Conservation (phyloP, 30 jellyfish, hydroid and myxozoan species). For the Nemopilema nomurai region DNA sequence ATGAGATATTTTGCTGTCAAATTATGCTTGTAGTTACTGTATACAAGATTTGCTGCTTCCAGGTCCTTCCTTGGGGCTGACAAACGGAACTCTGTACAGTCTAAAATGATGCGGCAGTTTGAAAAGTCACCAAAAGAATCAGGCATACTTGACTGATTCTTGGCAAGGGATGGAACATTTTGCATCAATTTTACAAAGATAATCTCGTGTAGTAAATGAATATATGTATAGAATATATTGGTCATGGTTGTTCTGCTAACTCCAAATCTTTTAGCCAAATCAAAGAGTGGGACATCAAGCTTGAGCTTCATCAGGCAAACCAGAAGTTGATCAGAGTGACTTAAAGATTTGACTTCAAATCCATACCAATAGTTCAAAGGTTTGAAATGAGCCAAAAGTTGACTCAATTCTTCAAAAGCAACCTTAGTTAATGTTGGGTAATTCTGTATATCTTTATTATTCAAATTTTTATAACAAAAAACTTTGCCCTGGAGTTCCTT, state of each 20-base stretch:
- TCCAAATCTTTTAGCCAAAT: constrained; percentile 1
- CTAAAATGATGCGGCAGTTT: constrained; percentile 2
- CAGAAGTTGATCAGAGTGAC: constrained; percentile 1
- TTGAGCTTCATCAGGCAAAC: constrained; percentile 22
- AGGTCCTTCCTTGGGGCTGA: constrained; percentile 4
- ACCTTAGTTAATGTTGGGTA: background rate
- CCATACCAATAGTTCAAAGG: constrained; percentile 12
- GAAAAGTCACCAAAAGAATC: background rate
- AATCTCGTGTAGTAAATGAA: background rate
- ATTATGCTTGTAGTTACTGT: constrained; percentile 24
- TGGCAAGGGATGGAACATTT: background rate
- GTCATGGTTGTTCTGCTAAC: background rate
- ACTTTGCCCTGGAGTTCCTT: background rate
- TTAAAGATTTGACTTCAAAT: background rate
- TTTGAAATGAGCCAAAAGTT: background rate
- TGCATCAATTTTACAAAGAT: background rate
- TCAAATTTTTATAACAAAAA: background rate
- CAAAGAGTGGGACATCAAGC: constrained; percentile 10
- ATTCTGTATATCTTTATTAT: background rate
- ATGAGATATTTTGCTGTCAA: background rate
- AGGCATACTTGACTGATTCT: constrained; percentile 3
- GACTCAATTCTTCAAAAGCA: background rate
- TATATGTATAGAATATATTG: background rate
- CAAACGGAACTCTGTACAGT: background rate
- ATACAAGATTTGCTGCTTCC: background rate